A percentile compares a stretch with the other conserved stretches of the same genome.
These are phyloP conservation scores for Junonia oenone DNA, from an alignment of 2,888 invertebrate species.

Conservation along the genomic window DNA sequence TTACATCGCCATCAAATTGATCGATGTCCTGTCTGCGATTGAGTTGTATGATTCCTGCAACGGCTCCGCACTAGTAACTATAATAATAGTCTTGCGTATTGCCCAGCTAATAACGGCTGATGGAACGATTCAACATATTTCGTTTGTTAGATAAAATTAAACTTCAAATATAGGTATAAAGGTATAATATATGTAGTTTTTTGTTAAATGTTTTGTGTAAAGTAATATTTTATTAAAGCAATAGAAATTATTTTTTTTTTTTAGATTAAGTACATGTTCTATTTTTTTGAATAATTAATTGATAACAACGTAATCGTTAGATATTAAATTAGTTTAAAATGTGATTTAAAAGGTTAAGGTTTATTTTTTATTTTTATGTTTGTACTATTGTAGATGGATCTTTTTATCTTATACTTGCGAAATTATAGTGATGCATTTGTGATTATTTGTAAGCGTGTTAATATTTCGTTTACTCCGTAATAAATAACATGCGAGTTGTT, in stretches of 20 bases:
- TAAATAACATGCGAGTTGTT: no score
- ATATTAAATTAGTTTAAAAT: no score
- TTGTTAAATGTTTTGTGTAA: neutral
- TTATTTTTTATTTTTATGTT: no score
- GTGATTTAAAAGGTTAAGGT: no score
- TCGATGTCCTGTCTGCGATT: slow-evolving; percentile 41
- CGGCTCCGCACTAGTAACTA: slow-evolving; percentile 27
- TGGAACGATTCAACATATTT: slow-evolving; percentile 20
- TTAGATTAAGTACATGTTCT: neutral
- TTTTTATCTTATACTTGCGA: no score
- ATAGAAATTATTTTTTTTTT: neutral
- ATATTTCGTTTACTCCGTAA: no score
- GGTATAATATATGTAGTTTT: neutral
- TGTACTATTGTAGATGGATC: no score
- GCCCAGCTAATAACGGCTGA: slow-evolving; percentile 23
- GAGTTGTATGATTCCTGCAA: slow-evolving; percentile 37
- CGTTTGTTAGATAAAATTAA: slow-evolving; percentile 2
- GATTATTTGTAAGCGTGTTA: no score
- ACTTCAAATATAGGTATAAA: no score
- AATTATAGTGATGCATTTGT: no score
- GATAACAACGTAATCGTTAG: no score
- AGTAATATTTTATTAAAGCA: neutral
- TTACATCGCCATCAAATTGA: slow-evolving; percentile 42
- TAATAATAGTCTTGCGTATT: slow-evolving; percentile 22
- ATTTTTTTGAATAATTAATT: no score